Conservation (phyloP, 2,797 vertebrate species). For the Helicolenus hilgendorfi region DNA sequence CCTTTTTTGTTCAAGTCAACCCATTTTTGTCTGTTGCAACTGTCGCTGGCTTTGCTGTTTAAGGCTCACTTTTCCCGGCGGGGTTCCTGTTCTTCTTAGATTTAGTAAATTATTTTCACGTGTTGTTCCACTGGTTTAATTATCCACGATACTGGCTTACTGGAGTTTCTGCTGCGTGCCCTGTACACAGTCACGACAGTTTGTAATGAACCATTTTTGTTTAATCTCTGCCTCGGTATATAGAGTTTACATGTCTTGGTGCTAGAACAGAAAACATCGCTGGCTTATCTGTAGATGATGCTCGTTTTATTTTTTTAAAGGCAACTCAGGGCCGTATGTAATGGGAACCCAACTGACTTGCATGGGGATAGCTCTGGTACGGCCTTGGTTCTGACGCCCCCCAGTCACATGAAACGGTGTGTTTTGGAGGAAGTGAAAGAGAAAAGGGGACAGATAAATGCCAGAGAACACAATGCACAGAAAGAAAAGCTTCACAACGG, state of each 20-base stretch:
- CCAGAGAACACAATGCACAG: conserved; percentile 42
- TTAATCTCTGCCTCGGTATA: conserved; percentile 9
- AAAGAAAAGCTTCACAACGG: conserved; percentile 42
- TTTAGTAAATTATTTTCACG: not conserved
- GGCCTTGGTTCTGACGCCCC: not conserved
- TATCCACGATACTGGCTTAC: not conserved
- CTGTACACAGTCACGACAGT: not conserved
- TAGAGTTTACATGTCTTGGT: conserved; percentile 11
- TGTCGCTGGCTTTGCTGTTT: conserved; percentile 71
- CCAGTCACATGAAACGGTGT: conserved; percentile 8
- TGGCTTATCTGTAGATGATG: conserved; percentile 1
- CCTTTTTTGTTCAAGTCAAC: conserved; percentile 50
- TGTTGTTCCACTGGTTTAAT: conserved; percentile 27
- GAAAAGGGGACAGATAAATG: conserved; percentile 60
- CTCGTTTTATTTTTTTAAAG: not conserved
- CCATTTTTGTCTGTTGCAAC: conserved; percentile 58
- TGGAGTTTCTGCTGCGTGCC: conserved; percentile 17
- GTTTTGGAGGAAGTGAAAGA: conserved; percentile 70
- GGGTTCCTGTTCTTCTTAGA: not conserved
- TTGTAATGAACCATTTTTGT: conserved; percentile 32
- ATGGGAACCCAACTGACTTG: conserved; percentile 13
- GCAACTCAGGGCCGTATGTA: not conserved
- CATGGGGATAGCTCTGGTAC: not conserved
- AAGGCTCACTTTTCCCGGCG: conserved; percentile 8
- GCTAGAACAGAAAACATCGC: conserved; percentile 2